Evolutionary conservation across 2,888 invertebrate species (phyloP).

Genomic region (Campoplex capitator): DNA sequence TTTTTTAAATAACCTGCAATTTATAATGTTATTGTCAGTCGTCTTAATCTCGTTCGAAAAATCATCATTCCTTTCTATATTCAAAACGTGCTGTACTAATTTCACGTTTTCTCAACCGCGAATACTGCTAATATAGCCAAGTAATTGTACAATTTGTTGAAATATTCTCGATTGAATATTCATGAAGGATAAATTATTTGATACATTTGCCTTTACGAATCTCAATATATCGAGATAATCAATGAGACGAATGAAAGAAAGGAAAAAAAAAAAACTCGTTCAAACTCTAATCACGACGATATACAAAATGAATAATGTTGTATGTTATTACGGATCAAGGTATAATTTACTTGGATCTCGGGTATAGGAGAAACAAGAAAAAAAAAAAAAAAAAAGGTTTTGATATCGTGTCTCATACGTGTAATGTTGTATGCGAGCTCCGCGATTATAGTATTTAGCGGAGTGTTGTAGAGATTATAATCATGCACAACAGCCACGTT

Average conservation of each 20-base stretch:
- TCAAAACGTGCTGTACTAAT: background rate
- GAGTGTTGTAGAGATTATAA: conserved; percentile 43
- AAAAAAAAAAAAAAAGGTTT: background rate
- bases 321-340: conserved; percentile 22
- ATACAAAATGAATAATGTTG: conserved; percentile 41
- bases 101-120: background rate
- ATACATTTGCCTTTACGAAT: background rate
- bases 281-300: conserved; percentile 23
- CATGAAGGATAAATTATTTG: conserved; percentile 25
- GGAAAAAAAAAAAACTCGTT: background rate
- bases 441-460: conserved; percentile 51
- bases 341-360: conserved; percentile 26
- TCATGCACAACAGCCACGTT: conserved; percentile 32
- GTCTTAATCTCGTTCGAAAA: background rate
- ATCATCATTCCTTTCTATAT: background rate
- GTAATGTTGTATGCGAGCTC: conserved; percentile 19
- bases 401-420: conserved; percentile 14
- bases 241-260: conserved; percentile 15
- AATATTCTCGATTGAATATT: conserved; percentile 26
- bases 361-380: background rate
- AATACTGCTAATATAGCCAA: background rate
- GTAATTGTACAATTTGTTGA: conserved; percentile 15
- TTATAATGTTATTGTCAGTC: background rate
- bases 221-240: conserved; percentile 24
- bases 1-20: background rate